Conservation (phyloP, 2,113 vertebrate genomes). For the Myiopsitta monachus region DNA sequence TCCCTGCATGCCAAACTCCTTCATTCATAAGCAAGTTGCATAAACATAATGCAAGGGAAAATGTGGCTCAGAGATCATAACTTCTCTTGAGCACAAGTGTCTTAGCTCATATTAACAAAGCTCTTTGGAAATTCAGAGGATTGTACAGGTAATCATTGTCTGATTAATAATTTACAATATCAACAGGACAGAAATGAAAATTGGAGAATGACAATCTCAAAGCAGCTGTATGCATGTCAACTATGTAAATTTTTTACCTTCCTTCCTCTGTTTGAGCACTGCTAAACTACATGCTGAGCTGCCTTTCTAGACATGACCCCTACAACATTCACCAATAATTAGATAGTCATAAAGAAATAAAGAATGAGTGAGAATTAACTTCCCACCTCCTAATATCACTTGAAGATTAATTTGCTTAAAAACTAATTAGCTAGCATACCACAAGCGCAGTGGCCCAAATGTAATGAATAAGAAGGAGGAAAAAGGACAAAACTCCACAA, state of each 20-base stretch:
- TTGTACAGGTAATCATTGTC: background rate
- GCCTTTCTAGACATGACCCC: slow-evolving; percentile 8
- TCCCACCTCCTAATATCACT: slow-evolving; percentile 16
- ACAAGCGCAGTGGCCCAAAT: background rate
- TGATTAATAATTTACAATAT: slow-evolving; percentile 31
- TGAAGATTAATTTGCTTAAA: slow-evolving; percentile 56
- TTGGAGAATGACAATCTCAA: background rate
- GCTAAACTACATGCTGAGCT: slow-evolving; percentile 9
- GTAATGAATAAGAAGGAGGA: background rate
- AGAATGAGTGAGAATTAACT: slow-evolving; percentile 25
- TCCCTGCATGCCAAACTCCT: background rate
- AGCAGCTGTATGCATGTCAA: slow-evolving; percentile 4
- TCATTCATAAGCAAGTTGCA: background rate
- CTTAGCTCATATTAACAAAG: background rate
- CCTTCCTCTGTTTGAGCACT: background rate
- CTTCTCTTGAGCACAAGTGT: background rate
- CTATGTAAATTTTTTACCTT: background rate
- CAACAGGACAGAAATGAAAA: slow-evolving; percentile 36
- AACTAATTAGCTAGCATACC: slow-evolving; percentile 23
- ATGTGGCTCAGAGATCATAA: background rate
- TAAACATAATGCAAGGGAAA: background rate
- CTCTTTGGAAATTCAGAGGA: background rate
- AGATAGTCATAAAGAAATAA: background rate
- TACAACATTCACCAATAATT: slow-evolving; percentile 39
- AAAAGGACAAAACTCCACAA: background rate